phyloP scores from a whole-genome alignment of 2,888 invertebrate species.

The Eristalis tenax region DNA sequence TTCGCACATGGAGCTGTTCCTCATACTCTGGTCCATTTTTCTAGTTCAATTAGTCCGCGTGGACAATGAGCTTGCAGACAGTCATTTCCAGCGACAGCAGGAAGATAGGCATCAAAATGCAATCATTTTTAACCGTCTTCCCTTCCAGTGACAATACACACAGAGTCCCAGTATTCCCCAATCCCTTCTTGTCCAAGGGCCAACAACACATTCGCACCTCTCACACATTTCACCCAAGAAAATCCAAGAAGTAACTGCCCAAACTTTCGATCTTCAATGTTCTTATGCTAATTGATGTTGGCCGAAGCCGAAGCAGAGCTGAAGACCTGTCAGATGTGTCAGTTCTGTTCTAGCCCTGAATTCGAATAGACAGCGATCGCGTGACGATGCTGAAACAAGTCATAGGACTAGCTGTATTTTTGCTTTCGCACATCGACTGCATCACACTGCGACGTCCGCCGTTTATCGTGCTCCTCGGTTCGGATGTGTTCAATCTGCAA shows the following conservation, averaged over 20 bases:
- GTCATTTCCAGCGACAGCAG: too few species aligned
- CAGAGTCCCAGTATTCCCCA: too few species aligned
- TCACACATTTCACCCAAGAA: neutral
- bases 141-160: too few species aligned
- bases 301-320: neutral
- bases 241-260: conserved; percentile 8
- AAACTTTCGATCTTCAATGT: neutral
- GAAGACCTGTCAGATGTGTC: neutral
- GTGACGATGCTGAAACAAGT: neutral
- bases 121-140: too few species aligned
- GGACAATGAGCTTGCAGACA: too few species aligned
- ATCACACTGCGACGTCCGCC: neutral
- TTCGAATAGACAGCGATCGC: neutral
- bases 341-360: conserved; percentile 5
- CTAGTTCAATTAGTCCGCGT: too few species aligned
- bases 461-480: conserved; percentile 17
- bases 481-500: conserved; percentile 21
- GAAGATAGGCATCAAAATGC: too few species aligned
- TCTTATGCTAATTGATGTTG: conserved; percentile 1
- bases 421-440: conserved; percentile 14
- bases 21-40: too few species aligned
- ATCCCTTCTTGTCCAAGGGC: too few species aligned
- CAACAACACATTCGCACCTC: neutral
- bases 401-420: neutral
- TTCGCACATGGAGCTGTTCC: too few species aligned